These are phyloP conservation scores for Drosophila navojoa DNA, from an alignment of 1,140 invertebrate species.

Conservation along the genomic window DNA sequence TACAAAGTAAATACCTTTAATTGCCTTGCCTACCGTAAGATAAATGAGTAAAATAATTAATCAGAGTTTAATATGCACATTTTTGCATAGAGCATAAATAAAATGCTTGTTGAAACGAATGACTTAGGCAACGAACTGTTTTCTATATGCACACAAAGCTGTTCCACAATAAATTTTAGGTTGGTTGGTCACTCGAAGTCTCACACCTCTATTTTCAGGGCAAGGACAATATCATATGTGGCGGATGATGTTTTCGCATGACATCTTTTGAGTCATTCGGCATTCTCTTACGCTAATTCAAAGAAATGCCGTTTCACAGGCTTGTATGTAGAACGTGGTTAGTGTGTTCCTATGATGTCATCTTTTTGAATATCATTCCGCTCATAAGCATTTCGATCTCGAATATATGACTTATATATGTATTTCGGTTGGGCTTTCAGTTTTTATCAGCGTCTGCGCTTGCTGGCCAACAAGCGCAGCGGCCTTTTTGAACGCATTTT, in stretches of 20 bases:
- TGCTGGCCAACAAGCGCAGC: slow-evolving; percentile 49
- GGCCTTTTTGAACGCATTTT: slow-evolving; percentile 75
- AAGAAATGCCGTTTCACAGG: slow-evolving; percentile 60
- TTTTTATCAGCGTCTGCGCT: slow-evolving; percentile 54
- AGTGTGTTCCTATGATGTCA: slow-evolving; percentile 61
- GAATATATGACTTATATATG: slow-evolving; percentile 12
- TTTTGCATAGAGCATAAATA: background rate
- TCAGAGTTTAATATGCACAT: background rate
- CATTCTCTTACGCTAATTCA: slow-evolving; percentile 46
- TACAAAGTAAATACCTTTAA: too few relatives aligned
- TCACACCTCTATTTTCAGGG: slow-evolving; percentile 15
- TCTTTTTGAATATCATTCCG: slow-evolving; percentile 51
- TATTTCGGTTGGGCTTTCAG: slow-evolving; percentile 29
- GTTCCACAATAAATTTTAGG: background rate
- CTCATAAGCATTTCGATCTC: slow-evolving; percentile 34
- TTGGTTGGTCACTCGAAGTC: slow-evolving; percentile 7
- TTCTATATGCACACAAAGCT: background rate
- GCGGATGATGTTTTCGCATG: slow-evolving; percentile 25
- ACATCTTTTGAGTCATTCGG: slow-evolving; percentile 53
- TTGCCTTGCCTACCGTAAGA: too few relatives aligned
- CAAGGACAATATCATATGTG: slow-evolving; percentile 26
- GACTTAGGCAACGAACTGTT: slow-evolving; percentile 39
- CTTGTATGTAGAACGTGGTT: slow-evolving; percentile 51
- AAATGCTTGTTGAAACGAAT: slow-evolving; percentile 12
- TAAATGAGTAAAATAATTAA: too few relatives aligned